Evolutionary conservation across 2,113 vertebrate genomes (phyloP).

Genomic region (Anoplopoma fimbria): DNA sequence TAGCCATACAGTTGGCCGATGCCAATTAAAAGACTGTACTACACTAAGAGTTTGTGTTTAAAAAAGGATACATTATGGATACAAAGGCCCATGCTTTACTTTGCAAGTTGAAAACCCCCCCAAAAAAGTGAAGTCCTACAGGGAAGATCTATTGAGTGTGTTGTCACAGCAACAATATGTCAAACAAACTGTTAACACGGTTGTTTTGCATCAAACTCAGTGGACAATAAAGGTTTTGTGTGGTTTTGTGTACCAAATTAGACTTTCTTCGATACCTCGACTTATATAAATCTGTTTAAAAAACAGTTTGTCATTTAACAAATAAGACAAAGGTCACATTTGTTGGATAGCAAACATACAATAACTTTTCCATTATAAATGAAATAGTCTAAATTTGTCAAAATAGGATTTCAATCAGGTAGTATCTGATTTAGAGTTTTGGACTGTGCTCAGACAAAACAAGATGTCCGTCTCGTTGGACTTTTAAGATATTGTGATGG

Average conservation of each 20-base stretch:
- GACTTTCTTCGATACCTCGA: too few species aligned
- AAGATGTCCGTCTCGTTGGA: not conserved
- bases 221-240: too few species aligned
- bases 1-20: not conserved
- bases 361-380: not conserved
- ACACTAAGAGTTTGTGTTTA: not conserved
- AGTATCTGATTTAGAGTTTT: not conserved
- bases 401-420: not conserved
- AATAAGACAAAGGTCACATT: not conserved
- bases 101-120: not conserved
- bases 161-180: constrained; percentile 15
- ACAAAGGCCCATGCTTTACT: not conserved
- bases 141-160: not conserved
- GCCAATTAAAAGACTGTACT: not conserved
- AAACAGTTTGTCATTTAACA: not conserved
- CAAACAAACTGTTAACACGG: not conserved
- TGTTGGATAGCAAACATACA: not conserved
- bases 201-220: not conserved
- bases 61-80: not conserved
- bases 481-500: too few species aligned
- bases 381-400: not conserved
- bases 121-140: not conserved
- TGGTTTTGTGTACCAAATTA: not conserved
- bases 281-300: not conserved
- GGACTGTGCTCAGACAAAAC: not conserved